Base-by-base conservation (phyloP, 35 echinoderm and acorn worm species). In the Heliocidaris erythrogramma region DNA sequence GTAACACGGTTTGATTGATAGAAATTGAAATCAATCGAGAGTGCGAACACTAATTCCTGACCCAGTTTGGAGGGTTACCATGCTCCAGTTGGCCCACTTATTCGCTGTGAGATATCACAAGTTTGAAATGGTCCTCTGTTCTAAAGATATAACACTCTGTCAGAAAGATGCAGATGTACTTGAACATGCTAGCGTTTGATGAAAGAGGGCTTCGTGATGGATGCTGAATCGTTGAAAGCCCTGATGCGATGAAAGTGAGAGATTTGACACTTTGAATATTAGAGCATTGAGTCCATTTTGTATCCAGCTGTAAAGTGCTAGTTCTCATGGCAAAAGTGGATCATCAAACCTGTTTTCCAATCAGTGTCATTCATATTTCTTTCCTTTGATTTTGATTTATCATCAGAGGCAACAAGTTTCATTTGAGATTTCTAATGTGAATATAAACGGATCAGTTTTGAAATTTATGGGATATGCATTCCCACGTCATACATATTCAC, bases 11-110 rank as follows among this genome's bases (percentile, higher is more conserved):
- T 78, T 78, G 65, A 78, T 78, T 78, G 65, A 78, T 78, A n/a
- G 65, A 21, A 18, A 78, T 21, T 78, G 65, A 21, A 78, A 78
- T 78, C 65, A 18, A 78, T 78, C 0, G 27, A 78, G 65, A 78
- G 65, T 78, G 65, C 65, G 65, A 78, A 78, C 65, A 78, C 65
- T 78, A 78, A 78, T 78, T 78, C 65, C 65, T 78, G 65, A 78
- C 65, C 65, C 65, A 78, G 65, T 78, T 78, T 78, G 65, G 65
- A 78, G 65, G 65, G 65, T 78, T 78, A n/a, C 7, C 27, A 27
- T n/a, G 65, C 65, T 78, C 65, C 27, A 78, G 65, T 78, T 78
- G 65, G 65, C 65, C 65, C 65, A 78, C 21, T 78, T 78, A 78
- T 78, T 78, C n/a, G 18, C 65, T 78, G 65, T 24, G 18, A 78